Evolutionary conservation across 2,113 vertebrate genomes (phyloP), one percentile per base, ranked within the genome.

Genomic region (Sorex fumeus): DNA sequence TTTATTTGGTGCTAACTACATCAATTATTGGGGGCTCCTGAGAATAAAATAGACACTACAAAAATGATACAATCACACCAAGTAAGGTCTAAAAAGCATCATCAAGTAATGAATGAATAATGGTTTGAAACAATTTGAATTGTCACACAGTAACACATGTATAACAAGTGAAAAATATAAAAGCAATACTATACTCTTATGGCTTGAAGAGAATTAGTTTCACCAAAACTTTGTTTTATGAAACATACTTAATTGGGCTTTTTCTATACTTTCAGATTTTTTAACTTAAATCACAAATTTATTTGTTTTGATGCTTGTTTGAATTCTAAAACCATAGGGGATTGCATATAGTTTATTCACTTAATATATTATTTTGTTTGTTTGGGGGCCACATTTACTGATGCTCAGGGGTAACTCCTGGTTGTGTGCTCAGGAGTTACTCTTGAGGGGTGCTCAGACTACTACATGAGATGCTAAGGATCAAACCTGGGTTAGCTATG

Each of bases 41-140:
- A 91, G 36, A 91, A 91, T 53, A 93, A 85, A 87, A 66, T 25
- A 86, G 66, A 90, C 53, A 6, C 67, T 71, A 75, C 10, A 53
- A 36, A 83, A 91, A 78, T 69, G 21, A 28, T 66, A 4, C 79
- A 32, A 50, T 84, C 62, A 84, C 43, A 88, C 4, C 30, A 43
- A 76, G 62, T 10, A 93, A 80, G 18, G 28, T 66, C n/a, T 62
- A 50, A 76, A 43, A 60, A 6, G 18, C 4, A 43, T 45, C 62
- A 70, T 1, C 34, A 5, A 32, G 3, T 6, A 74, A 85, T 57
- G 8, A n/a, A 70, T 76, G 50, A 71, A 74, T 69, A 50, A 88
- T 66, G 12, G 2, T 62, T 66, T 81, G 45, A 84, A 87, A 28
- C 2, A 80, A 81, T 57, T 87, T 27, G 80, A 84, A 18, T 60